Conservation (phyloP, 2,113 vertebrate genomes). For the Parus major region DNA sequence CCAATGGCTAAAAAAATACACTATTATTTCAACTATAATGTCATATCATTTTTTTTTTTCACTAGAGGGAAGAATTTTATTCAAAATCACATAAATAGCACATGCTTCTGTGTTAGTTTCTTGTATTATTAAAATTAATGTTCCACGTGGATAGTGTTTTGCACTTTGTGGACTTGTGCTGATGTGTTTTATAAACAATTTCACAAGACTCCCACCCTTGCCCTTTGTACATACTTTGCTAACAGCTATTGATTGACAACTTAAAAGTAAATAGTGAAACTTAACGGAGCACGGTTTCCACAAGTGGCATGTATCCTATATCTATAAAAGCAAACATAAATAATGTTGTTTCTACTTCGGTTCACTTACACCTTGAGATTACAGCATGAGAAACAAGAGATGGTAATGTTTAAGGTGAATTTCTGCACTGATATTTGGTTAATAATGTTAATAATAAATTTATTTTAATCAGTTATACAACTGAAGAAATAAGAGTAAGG, state of each 20-base stretch:
- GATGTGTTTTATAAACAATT: slow-evolving; percentile 53
- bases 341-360: background rate
- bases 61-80: background rate
- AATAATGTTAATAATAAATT: background rate
- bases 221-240: slow-evolving; percentile 65
- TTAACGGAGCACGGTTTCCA: background rate
- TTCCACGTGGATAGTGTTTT: slow-evolving; percentile 36
- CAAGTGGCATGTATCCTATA: background rate
- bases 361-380: background rate
- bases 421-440: background rate
- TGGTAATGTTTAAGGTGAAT: background rate
- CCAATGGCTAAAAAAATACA: background rate
- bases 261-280: slow-evolving; percentile 63
- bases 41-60: background rate
- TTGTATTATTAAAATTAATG: slow-evolving; percentile 35
- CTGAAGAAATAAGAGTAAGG: background rate
- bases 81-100: background rate
- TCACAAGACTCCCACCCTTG: slow-evolving; percentile 35
- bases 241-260: slow-evolving; percentile 19
- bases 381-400: background rate
- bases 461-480: background rate
- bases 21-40: background rate
- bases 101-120: background rate
- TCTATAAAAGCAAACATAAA: slow-evolving; percentile 9
- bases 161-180: slow-evolving; percentile 34